Percentiles rank a stretch among this genome's conserved stretches.
phyloP scores from a whole-genome alignment of 2,888 invertebrate genomes.

The Epirrhoe alternata region DNA sequence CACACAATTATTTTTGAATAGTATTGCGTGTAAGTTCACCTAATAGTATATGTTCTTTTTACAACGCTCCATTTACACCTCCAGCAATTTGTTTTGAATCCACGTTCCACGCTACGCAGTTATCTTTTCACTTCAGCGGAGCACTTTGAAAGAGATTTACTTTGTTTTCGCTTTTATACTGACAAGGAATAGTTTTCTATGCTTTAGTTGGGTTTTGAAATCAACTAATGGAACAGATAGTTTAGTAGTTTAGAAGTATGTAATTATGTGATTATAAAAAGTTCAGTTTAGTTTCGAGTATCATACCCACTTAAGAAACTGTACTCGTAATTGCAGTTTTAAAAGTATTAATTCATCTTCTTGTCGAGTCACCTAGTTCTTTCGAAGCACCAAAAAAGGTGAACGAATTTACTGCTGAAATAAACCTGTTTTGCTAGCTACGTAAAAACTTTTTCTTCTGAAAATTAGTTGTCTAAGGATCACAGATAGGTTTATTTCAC shows the following conservation, averaged over 20 bases:
- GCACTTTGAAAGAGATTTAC: constrained; percentile 59
- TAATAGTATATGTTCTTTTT: constrained; percentile 33
- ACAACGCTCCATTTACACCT: constrained; percentile 69
- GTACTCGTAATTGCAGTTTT: too few species aligned
- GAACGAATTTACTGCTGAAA: too few species aligned
- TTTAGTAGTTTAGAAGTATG: not conserved
- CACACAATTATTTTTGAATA: not conserved
- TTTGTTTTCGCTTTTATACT: constrained; percentile 41
- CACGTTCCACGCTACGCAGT: constrained; percentile 52
- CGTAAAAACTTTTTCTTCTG: too few species aligned
- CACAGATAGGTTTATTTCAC: too few species aligned
- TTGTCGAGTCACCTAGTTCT: too few species aligned
- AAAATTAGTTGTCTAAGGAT: too few species aligned
- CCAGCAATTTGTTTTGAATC: constrained; percentile 70
- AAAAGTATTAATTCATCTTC: too few species aligned
- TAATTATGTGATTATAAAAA: too few species aligned
- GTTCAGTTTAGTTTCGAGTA: not conserved
- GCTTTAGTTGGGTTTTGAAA: constrained; percentile 18
- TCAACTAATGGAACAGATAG: constrained; percentile 12
- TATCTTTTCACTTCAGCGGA: constrained; percentile 55
- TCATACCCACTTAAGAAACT: not conserved
- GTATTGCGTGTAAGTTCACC: not conserved
- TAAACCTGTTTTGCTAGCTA: too few species aligned
- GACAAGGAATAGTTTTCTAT: constrained; percentile 33
- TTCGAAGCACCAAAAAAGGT: too few species aligned